Conservation (phyloP, 2,888 invertebrate genomes). For the Megamerina dolium region DNA sequence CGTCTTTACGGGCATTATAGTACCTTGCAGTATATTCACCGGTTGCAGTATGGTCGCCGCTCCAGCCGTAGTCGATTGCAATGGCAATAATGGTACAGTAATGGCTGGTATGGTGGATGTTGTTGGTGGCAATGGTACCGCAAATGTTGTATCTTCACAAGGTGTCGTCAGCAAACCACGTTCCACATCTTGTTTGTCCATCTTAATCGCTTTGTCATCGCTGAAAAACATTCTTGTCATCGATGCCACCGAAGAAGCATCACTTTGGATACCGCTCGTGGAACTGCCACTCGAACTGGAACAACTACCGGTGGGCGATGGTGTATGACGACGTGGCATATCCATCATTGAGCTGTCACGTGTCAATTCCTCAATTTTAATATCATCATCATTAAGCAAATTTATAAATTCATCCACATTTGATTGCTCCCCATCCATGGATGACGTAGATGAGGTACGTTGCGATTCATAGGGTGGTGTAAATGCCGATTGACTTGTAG, state of each 20-base stretch:
- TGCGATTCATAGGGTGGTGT: conserved; percentile 15
- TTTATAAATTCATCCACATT: conserved; percentile 42
- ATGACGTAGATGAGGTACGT: conserved; percentile 21
- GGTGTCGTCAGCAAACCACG: background rate
- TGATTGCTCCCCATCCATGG: conserved; percentile 24
- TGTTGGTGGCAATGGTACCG: no score
- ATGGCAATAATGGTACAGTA: conserved; percentile 18
- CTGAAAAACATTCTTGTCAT: no score
- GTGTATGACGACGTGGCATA: conserved; percentile 33
- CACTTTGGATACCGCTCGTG: conserved; percentile 38
- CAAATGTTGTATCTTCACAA: background rate
- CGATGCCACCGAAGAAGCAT: conserved; percentile 29
- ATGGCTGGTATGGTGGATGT: conserved; percentile 13
- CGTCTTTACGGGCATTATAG: conserved; percentile 35
- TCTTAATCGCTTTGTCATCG: no score
- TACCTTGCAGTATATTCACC: conserved; percentile 28
- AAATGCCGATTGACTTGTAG: conserved; percentile 13
- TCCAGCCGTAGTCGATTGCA: no score
- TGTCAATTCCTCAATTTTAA: conserved; percentile 29
- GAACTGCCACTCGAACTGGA: conserved; percentile 34
- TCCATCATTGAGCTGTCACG: conserved; percentile 18
- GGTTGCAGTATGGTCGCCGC: no score
- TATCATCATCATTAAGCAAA: conserved; percentile 31
- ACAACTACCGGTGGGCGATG: conserved; percentile 42
- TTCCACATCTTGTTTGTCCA: background rate